phyloP scores from a whole-genome alignment of 2,113 vertebrate genomes.

The Crotalus viridis region DNA sequence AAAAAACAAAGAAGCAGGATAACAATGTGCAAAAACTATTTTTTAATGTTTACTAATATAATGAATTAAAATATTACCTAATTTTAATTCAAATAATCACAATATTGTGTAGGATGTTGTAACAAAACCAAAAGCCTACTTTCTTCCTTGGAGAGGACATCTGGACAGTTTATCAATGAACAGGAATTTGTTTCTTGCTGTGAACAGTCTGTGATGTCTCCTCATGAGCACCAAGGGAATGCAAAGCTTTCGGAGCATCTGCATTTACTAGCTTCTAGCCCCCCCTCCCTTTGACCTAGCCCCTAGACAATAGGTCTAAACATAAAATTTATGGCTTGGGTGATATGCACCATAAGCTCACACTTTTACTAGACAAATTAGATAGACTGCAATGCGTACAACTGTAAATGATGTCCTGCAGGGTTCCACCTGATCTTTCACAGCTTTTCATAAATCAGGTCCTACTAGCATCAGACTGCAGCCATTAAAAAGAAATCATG shows the following conservation, averaged over 20 bases:
- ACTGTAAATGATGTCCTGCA: constrained; percentile 87
- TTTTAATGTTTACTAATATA: constrained; percentile 70
- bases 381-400: constrained; percentile 83
- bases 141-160: constrained; percentile 81
- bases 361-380: constrained; percentile 91
- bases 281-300: constrained; percentile 63
- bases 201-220: constrained; percentile 75
- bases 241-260: constrained; percentile 72
- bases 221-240: constrained; percentile 66
- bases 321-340: constrained; percentile 76
- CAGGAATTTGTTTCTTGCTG: constrained; percentile 80
- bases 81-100: constrained; percentile 80
- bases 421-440: constrained; percentile 82
- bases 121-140: constrained; percentile 69
- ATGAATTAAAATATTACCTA: constrained; percentile 67
- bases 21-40: constrained; percentile 68
- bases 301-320: constrained; percentile 73
- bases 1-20: constrained; percentile 69
- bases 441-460: constrained; percentile 91
- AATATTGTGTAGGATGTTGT: constrained; percentile 74
- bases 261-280: constrained; percentile 57
- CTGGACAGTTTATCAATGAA: constrained; percentile 85
- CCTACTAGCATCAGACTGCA: constrained; percentile 75
- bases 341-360: constrained; percentile 81
- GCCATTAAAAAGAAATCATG: constrained; percentile 99